phyloP scores from a whole-genome alignment of 2,888 invertebrate species.

The Linnaemya vulpina region DNA sequence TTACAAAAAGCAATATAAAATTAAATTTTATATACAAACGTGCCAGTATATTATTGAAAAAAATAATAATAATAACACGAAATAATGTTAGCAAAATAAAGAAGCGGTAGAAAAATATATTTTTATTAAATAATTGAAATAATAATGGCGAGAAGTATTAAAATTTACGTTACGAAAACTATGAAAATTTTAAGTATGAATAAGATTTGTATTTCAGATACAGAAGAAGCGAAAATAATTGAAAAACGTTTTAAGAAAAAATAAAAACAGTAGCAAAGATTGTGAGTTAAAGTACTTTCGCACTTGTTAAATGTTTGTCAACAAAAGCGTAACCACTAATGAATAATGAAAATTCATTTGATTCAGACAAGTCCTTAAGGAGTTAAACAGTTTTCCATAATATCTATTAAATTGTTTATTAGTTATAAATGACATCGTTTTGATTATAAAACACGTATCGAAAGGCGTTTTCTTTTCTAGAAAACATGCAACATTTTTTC shows the following conservation, averaged over 20 bases:
- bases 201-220: slow-evolving; percentile 75
- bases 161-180: slow-evolving; percentile 48
- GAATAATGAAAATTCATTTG: no score
- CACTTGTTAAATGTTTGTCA: no score
- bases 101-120: not conserved
- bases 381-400: no score
- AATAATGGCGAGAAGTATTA: slow-evolving; percentile 31
- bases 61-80: no score
- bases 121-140: slow-evolving; percentile 31
- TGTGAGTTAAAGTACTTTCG: no score
- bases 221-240: not conserved
- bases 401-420: no score
- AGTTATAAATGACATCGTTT: no score
- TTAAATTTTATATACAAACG: slow-evolving; percentile 75
- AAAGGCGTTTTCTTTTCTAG: no score
- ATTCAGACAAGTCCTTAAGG: no score
- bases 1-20: slow-evolving; percentile 73
- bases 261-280: not conserved
- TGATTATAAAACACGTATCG: no score
- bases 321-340: no score
- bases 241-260: not conserved
- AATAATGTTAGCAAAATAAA: slow-evolving; percentile 6
- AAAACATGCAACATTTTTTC: no score
- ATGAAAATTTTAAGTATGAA: slow-evolving; percentile 70
- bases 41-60: slow-evolving; percentile 72